Evolutionary conservation across 2,888 invertebrate species (phyloP).

Genomic region (Chymomyza caudatula): DNA sequence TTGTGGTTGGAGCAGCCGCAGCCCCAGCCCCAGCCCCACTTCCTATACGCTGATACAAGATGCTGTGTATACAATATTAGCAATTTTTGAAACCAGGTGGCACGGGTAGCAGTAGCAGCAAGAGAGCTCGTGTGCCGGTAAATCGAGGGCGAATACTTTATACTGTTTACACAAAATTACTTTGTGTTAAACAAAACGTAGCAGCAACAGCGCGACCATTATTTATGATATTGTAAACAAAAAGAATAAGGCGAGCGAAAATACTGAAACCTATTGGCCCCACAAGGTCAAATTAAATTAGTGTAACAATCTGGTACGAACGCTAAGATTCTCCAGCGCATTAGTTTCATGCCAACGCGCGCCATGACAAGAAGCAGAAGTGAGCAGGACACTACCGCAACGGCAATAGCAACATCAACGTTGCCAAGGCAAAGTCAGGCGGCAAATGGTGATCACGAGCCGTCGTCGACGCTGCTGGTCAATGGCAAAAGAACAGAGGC

Average conservation of each 20-base stretch:
- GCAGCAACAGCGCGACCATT: slow-evolving; percentile 20
- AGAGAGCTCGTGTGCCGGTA: slow-evolving; percentile 36
- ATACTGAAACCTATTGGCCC: slow-evolving; percentile 3
- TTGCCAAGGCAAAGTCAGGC: slow-evolving; percentile 37
- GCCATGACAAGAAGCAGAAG: slow-evolving; percentile 61
- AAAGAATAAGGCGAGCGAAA: slow-evolving; percentile 18
- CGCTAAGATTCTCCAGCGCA: not conserved
- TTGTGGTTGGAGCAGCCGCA: slow-evolving; percentile 41
- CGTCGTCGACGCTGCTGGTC: not conserved
- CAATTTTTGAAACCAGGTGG: slow-evolving; percentile 38
- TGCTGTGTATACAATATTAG: slow-evolving; percentile 70
- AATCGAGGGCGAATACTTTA: not conserved
- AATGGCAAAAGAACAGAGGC: slow-evolving; percentile 41
- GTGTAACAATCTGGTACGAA: slow-evolving; percentile 15
- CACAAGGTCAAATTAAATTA: slow-evolving; percentile 37
- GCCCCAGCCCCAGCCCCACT: slow-evolving; percentile 33
- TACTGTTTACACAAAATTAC: not conserved
- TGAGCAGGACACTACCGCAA: slow-evolving; percentile 33
- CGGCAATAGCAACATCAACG: slow-evolving; percentile 5
- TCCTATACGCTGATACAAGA: slow-evolving; percentile 32
- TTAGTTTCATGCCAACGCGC: slow-evolving; percentile 26
- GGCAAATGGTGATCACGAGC: slow-evolving; percentile 40
- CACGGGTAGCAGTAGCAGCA: slow-evolving; percentile 7
- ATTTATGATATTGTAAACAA: slow-evolving; percentile 68
- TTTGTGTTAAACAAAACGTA: slow-evolving; percentile 6